These are phyloP conservation scores for Augochlorella aurata DNA, from an alignment of 2,888 invertebrate genomes.

Conservation along the genomic window DNA sequence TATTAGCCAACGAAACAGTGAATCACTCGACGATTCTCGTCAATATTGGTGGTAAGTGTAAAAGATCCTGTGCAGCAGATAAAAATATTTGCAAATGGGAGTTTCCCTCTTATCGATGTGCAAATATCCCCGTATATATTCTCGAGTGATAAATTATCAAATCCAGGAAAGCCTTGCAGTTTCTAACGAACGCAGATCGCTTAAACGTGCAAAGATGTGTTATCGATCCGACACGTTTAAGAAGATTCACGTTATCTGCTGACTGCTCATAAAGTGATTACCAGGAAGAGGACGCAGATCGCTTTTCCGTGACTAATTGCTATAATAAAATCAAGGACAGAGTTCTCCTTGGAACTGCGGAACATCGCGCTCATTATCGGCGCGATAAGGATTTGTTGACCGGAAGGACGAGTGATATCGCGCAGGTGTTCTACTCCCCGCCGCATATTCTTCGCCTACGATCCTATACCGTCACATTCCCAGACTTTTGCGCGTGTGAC, in stretches of 20 bases:
- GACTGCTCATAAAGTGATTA: background rate
- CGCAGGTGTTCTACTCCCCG: conserved; percentile 52
- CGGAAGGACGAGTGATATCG: conserved; percentile 51
- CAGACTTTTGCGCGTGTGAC: too few species aligned
- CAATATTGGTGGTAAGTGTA: too few species aligned
- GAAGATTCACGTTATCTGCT: conserved; percentile 4
- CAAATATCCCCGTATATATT: background rate
- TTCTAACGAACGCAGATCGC: background rate
- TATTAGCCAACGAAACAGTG: too few species aligned
- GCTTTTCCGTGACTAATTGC: conserved; percentile 31
- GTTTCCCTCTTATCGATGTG: too few species aligned
- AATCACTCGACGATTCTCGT: too few species aligned
- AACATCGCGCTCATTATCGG: conserved; percentile 22
- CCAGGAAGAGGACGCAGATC: background rate
- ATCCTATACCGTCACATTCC: background rate
- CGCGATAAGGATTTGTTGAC: conserved; percentile 50
- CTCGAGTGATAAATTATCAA: background rate
- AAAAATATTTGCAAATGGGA: too few species aligned
- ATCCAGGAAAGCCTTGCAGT: background rate
- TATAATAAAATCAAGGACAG: conserved; percentile 35
- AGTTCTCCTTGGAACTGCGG: conserved; percentile 20
- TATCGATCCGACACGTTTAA: background rate
- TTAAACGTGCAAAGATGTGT: background rate
- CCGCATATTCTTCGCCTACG: conserved; percentile 23
- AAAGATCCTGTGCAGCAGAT: too few species aligned